Evolutionary conservation across 2,888 invertebrate genomes (phyloP).

Genomic region (Drosophila paramelanica): DNA sequence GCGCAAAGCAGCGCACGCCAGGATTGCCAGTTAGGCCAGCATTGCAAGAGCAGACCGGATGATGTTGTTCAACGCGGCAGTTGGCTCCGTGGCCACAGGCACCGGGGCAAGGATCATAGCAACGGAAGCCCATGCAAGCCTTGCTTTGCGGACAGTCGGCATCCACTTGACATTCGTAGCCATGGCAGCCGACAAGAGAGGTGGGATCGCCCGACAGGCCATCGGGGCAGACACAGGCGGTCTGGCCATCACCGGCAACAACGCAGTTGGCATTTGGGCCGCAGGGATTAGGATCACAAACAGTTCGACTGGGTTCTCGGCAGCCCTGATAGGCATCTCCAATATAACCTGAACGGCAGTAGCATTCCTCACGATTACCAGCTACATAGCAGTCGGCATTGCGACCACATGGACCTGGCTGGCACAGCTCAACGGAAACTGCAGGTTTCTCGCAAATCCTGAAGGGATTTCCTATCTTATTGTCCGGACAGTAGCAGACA

Average conservation of each 20-base stretch:
- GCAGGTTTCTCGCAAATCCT: constrained; percentile 89
- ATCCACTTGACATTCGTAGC: constrained; percentile 92
- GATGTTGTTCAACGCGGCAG: constrained; percentile 91
- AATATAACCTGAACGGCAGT: constrained; percentile 90
- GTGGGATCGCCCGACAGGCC: constrained; percentile 92
- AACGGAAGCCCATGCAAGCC: constrained; percentile 92
- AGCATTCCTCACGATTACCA: constrained; percentile 93
- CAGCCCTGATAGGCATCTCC: constrained; percentile 94
- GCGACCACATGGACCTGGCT: constrained; percentile 92
- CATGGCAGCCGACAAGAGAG: constrained; percentile 89
- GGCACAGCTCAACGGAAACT: constrained; percentile 88
- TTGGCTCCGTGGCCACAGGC: constrained; percentile 91
- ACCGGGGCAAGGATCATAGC: constrained; percentile 93
- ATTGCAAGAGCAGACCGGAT: constrained; percentile 91
- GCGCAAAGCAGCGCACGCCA: constrained; percentile 89
- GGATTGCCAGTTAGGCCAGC: constrained; percentile 92
- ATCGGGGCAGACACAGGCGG: constrained; percentile 90
- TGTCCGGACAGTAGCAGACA: constrained; percentile 94
- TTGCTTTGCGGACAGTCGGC: constrained; percentile 90
- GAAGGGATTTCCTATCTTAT: constrained; percentile 93
- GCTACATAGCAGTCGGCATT: constrained; percentile 94
- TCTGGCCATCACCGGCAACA: constrained; percentile 89
- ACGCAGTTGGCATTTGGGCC: constrained; percentile 91
- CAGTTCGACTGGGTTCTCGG: constrained; percentile 88
- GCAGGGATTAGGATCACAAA: constrained; percentile 92